Evolutionary conservation across 2,797 vertebrate species (phyloP), one percentile per base, ranked within the genome.

Genomic region (Syngnathus acus): DNA sequence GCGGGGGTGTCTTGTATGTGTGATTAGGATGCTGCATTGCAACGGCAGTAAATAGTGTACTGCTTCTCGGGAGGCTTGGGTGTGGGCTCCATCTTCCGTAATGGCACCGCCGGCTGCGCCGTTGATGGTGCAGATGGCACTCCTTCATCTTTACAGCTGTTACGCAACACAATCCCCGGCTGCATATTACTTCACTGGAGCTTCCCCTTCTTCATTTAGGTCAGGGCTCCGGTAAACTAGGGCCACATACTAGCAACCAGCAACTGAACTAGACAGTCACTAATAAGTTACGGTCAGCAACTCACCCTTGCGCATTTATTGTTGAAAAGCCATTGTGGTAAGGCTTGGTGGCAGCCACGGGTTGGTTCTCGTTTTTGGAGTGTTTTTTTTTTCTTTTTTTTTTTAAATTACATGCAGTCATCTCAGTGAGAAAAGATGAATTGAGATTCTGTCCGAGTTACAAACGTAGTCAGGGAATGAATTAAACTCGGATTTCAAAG

Each of bases 61-160:
- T 7, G 26, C 26, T 57, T 16, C 13, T 16, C 2, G 14, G 55
- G 55, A 38, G 55, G 26, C 14, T 37, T 14, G 32, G 55, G 32
- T 26, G 42, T 9, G n/a, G 21, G 42, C 42, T 26, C 42, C 60
- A 66, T 60, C 68, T 65, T 61, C 61, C 71, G 81, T 76, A 76
- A 85, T 81, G 78, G 79, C 77, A 72, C 72, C 14, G 70, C 45
- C 64, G 26, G 32, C 23, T 72, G 26, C 37, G 57, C 6, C 39
- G 59, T 42, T 23, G 59, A 61, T 21, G 39, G 65, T 77, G 67
- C 75, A 77, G 66, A 76, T 81, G 83, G 78, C 80, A 69, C 74
- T 75, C 75, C 72, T 82, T 83, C 81, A 78, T 78, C 71, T 64
- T 70, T 76, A 80, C 84, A 86, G 83, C 79, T 84, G 80, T 89